Conservation (phyloP, 2,888 invertebrate species). For the Galerucella pusilla region DNA sequence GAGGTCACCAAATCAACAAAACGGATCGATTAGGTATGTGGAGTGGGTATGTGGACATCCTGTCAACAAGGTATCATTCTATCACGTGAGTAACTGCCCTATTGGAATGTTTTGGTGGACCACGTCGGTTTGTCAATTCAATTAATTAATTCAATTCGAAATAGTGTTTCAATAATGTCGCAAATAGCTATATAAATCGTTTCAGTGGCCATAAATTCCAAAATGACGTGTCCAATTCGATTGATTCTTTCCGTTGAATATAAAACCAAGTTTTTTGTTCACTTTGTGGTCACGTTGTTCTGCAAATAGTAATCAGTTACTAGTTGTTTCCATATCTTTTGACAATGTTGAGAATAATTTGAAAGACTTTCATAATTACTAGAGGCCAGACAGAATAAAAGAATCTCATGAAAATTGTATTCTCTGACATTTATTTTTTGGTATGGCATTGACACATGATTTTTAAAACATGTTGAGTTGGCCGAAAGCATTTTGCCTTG, state of each 20-base stretch:
- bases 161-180: conserved; percentile 36
- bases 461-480: too few species aligned
- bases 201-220: conserved; percentile 23
- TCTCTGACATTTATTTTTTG: too few species aligned
- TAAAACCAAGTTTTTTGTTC: conserved; percentile 10
- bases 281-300: background rate
- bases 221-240: conserved; percentile 22
- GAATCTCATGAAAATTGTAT: too few species aligned
- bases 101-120: conserved; percentile 26
- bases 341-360: too few species aligned
- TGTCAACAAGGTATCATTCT: conserved; percentile 23
- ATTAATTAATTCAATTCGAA: conserved; percentile 38
- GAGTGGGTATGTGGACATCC: conserved; percentile 1
- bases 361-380: too few species aligned
- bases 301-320: background rate
- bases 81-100: conserved; percentile 22
- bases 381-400: too few species aligned
- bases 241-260: conserved; percentile 15
- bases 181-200: conserved; percentile 33
- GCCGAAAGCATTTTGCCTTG: too few species aligned
- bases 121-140: conserved; percentile 30
- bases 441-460: too few species aligned
- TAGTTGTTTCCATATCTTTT: too few species aligned
- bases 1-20: conserved; percentile 6
- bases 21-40: conserved; percentile 12